phyloP scores from a whole-genome alignment of 2,797 vertebrate genomes.

The Leucoraja ocellata region DNA sequence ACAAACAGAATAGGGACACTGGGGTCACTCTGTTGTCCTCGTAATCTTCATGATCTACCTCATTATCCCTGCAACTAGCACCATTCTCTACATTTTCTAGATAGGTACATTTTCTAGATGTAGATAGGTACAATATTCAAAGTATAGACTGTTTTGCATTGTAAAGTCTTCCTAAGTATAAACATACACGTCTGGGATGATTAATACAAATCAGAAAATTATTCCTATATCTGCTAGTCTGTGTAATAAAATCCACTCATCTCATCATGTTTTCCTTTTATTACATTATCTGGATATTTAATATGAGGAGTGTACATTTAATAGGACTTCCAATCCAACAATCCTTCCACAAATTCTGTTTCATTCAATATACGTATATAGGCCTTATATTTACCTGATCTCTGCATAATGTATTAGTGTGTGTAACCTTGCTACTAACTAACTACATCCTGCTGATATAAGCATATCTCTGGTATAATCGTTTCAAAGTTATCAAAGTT shows the following conservation, averaged over 20 bases:
- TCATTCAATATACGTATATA: neutral
- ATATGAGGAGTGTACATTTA: neutral
- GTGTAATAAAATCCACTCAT: neutral
- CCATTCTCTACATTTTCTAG: neutral
- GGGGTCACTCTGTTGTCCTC: no score
- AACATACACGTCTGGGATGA: neutral
- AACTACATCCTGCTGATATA: neutral
- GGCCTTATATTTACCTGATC: neutral
- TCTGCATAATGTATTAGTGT: neutral
- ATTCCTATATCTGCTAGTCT: neutral
- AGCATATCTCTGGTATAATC: neutral
- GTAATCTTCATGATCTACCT: neutral
- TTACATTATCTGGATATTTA: neutral
- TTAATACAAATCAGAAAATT: neutral
- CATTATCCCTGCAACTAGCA: neutral
- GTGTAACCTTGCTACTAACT: neutral
- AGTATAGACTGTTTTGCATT: neutral
- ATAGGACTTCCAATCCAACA: neutral
- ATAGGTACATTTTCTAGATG: neutral
- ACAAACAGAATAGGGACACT: no score
- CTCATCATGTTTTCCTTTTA: neutral
- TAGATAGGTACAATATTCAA: neutral
- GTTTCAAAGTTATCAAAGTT: neutral
- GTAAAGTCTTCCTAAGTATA: neutral
- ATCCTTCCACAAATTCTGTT: neutral